A percentile compares a stretch with the other conserved stretches of the same genome.
These are phyloP conservation scores for Microtus richardsoni DNA, from an alignment of 2,113 vertebrate genomes.

Conservation along the genomic window DNA sequence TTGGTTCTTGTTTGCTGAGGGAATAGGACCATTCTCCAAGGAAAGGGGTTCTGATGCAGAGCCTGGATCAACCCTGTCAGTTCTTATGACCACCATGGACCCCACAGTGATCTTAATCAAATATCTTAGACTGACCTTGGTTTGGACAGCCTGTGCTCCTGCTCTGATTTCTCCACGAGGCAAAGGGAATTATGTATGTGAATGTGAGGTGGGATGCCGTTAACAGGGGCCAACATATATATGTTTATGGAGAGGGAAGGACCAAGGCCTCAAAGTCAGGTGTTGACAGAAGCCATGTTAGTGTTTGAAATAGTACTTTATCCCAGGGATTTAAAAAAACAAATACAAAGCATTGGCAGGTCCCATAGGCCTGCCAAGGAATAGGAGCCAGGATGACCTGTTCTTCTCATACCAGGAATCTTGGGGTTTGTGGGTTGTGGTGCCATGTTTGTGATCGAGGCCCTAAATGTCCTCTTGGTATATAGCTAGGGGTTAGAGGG, in stretches of 20 bases:
- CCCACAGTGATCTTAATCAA: conserved; percentile 20
- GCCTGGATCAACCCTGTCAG: neutral
- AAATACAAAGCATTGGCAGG: neutral
- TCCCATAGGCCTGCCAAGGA: conserved; percentile 50
- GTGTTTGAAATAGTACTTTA: conserved; percentile 79
- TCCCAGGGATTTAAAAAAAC: conserved; percentile 65
- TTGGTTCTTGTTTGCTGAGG: neutral
- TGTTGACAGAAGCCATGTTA: conserved; percentile 83
- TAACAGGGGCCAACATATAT: conserved; percentile 76
- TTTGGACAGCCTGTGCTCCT: conserved; percentile 1
- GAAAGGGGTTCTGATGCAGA: neutral
- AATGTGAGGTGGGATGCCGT: conserved; percentile 69
- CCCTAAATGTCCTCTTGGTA: neutral
- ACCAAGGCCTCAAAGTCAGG: conserved; percentile 73
- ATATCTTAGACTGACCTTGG: neutral
- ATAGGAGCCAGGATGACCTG: neutral
- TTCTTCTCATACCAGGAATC: conserved; percentile 16
- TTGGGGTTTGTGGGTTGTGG: neutral
- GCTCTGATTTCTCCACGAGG: neutral
- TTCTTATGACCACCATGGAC: neutral
- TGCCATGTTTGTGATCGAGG: neutral
- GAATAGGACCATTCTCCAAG: neutral
- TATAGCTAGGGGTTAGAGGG: neutral
- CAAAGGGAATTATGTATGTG: neutral
- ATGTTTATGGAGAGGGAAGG: conserved; percentile 6